Evolutionary conservation across 2,888 invertebrate genomes (phyloP).

Genomic region (Acrocyrtus sp.): DNA sequence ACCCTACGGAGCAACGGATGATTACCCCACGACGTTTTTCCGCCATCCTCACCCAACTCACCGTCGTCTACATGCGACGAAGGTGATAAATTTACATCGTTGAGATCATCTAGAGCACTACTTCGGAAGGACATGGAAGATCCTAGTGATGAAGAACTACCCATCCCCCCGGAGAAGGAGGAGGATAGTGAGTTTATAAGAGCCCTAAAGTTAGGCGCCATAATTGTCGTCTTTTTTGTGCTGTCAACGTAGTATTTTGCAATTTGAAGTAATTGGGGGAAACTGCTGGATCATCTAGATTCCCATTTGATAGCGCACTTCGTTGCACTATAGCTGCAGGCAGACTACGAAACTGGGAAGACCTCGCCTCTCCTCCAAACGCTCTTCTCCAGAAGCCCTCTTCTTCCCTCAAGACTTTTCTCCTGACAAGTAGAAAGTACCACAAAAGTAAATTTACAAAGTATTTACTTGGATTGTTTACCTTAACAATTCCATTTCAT

Average conservation of each 20-base stretch:
- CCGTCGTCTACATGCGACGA: background rate
- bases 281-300: background rate
- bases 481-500: no score
- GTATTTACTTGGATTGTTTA: no score
- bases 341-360: no score
- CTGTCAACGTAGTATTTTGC: background rate
- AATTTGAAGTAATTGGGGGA: background rate
- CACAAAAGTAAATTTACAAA: no score
- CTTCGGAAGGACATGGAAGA: constrained; percentile 50
- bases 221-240: background rate
- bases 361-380: no score
- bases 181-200: constrained; percentile 26
- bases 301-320: no score
- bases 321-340: no score
- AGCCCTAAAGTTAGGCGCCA: constrained; percentile 31
- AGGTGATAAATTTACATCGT: no score
- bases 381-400: no score
- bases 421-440: no score
- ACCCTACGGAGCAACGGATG: constrained; percentile 41
- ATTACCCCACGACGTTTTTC: constrained; percentile 6
- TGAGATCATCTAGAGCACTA: constrained; percentile 46
- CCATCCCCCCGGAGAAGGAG: constrained; percentile 6
- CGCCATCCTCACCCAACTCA: background rate
- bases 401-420: no score
- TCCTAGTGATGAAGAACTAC: constrained; percentile 9